Conservation (phyloP, 2,113 vertebrate species). For the Forbesichthys papilliferus region DNA sequence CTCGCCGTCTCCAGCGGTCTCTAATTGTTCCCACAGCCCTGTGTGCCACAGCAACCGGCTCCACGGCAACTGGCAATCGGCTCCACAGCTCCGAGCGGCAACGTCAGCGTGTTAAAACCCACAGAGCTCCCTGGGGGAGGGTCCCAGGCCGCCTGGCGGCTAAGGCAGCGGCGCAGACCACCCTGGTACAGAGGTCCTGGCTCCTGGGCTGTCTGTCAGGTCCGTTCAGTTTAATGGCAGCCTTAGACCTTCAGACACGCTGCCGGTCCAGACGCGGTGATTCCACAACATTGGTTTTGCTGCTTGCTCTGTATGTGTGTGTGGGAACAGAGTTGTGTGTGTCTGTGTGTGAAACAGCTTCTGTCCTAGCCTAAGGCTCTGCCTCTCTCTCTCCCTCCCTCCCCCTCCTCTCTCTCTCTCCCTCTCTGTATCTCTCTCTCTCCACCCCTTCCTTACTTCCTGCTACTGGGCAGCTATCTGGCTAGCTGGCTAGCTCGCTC, state of each 20-base stretch:
- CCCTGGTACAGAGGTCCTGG: conserved; percentile 29
- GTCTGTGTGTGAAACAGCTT: conserved; percentile 45
- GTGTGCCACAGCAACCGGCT: too few relatives aligned
- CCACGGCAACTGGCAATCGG: too few relatives aligned
- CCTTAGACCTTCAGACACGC: conserved; percentile 2
- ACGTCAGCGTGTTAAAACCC: too few relatives aligned
- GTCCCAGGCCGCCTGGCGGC: neutral
- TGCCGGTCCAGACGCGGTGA: conserved; percentile 23
- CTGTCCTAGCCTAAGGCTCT: conserved; percentile 51
- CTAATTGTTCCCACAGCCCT: too few relatives aligned
- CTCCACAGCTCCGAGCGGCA: too few relatives aligned
- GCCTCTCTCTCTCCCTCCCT: conserved; percentile 45
- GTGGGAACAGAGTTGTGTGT: conserved; percentile 14
- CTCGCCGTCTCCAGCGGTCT: too few relatives aligned
- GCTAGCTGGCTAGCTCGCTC: neutral
- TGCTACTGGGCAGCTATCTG: conserved; percentile 42
- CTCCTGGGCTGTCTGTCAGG: conserved; percentile 23
- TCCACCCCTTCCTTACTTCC: conserved; percentile 62
- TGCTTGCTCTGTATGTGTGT: conserved; percentile 35
- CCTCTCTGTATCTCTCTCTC: conserved; percentile 26
- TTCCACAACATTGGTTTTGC: conserved; percentile 27
- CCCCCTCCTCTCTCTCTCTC: neutral
- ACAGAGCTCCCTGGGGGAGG: conserved; percentile 17
- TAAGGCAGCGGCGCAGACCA: conserved; percentile 31
- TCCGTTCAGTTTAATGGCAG: conserved; percentile 40